A percentile compares a stretch with the other conserved stretches of the same genome.
Evolutionary conservation across 2,113 vertebrate species (phyloP).

Genomic region (Cyphomyrus discorhynchus): DNA sequence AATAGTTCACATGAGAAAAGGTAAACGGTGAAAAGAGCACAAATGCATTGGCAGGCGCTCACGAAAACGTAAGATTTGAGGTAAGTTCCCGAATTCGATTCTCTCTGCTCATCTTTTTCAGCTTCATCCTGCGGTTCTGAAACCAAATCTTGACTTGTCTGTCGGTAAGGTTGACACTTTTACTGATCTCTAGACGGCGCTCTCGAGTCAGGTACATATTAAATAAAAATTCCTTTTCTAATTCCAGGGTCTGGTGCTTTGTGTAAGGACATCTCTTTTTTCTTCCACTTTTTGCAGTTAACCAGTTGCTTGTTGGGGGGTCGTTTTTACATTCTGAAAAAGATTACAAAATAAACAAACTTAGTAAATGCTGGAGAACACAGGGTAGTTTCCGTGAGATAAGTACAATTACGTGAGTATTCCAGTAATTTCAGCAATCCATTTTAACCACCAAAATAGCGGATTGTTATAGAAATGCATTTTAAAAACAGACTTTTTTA

Average conservation of each 20-base stretch:
- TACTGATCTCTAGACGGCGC: slow-evolving; percentile 99
- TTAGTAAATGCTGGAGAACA: slow-evolving; percentile 55
- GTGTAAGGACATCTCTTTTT: slow-evolving; percentile 99
- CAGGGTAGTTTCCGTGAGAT: not conserved
- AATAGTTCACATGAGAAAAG: slow-evolving; percentile 41
- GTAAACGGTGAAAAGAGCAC: not conserved
- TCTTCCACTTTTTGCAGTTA: slow-evolving; percentile 83
- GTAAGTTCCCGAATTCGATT: slow-evolving; percentile 98
- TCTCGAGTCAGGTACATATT: slow-evolving; percentile 99
- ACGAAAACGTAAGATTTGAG: slow-evolving; percentile 97
- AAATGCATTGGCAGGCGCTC: slow-evolving; percentile 50
- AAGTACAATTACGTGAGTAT: not conserved
- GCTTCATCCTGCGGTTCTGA: slow-evolving; percentile 99
- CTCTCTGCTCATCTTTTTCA: slow-evolving; percentile 99
- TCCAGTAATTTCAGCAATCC: not conserved
- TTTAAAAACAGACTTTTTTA: not conserved
- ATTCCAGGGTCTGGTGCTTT: slow-evolving; percentile 99
- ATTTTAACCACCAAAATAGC: not conserved
- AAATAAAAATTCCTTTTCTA: slow-evolving; percentile 99
- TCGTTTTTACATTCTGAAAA: slow-evolving; percentile 20
- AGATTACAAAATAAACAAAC: slow-evolving; percentile 9
- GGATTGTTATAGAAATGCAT: not conserved
- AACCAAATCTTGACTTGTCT: slow-evolving; percentile 99
- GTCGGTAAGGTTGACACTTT: slow-evolving; percentile 98
- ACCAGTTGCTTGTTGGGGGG: slow-evolving; percentile 76